These are phyloP conservation scores for Anaspis maculata DNA, from an alignment of 2,888 invertebrate species.

Conservation along the genomic window DNA sequence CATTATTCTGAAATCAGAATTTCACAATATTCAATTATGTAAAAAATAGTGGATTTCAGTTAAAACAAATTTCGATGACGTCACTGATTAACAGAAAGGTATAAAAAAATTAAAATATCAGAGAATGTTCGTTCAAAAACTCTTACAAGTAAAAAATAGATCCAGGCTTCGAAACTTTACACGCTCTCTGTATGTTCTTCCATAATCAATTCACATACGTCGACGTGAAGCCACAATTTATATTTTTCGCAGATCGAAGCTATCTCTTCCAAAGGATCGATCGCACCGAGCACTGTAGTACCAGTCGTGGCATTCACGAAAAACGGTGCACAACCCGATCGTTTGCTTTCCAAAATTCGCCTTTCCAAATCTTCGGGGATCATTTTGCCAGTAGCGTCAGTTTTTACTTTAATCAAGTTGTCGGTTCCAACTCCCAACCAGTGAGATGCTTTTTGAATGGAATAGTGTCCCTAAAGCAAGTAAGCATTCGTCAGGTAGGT, in stretches of 20 bases:
- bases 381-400: slow-evolving; percentile 64
- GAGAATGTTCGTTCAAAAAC: no score
- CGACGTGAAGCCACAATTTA: slow-evolving; percentile 74
- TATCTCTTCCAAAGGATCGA: slow-evolving; percentile 63
- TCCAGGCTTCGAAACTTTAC: no score
- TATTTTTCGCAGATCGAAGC: slow-evolving; percentile 61
- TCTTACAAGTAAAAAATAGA: no score
- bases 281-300: slow-evolving; percentile 77
- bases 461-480: slow-evolving; percentile 73
- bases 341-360: slow-evolving; percentile 46
- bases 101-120: no score
- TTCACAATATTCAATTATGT: no score
- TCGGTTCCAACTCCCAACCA: slow-evolving; percentile 81
- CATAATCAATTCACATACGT: no score
- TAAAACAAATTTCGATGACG: no score
- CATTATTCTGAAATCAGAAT: no score
- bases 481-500: no score
- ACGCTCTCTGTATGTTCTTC: no score
- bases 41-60: no score
- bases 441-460: slow-evolving; percentile 69
- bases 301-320: slow-evolving; percentile 71
- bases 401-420: slow-evolving; percentile 55
- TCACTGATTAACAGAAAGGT: no score
- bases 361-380: slow-evolving; percentile 50
- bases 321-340: slow-evolving; percentile 51